Conservation (phyloP, 2,888 invertebrate species). For the Ommatoiulus sabulosus region DNA sequence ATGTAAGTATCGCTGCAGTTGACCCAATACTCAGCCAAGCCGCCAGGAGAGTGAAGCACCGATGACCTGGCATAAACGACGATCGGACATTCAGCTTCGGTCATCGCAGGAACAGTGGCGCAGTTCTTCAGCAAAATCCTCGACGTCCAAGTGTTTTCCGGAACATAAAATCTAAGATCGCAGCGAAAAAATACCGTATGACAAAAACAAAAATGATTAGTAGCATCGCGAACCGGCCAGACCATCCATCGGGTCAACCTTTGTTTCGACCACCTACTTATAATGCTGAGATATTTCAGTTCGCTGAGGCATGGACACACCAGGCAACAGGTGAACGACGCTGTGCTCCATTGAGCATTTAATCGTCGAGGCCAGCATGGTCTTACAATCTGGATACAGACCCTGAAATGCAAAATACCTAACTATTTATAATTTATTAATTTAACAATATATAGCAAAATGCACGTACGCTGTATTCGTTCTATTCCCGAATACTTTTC, state of each 20-base stretch:
- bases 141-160: slow-evolving; percentile 62
- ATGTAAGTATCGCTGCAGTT: slow-evolving; percentile 60
- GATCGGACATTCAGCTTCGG: slow-evolving; percentile 60
- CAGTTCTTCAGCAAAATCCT: slow-evolving; percentile 61
- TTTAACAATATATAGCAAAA: no score
- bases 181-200: background rate
- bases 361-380: slow-evolving; percentile 62
- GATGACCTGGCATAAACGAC: slow-evolving; percentile 57
- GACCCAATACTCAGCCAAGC: slow-evolving; percentile 47
- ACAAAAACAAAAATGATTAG: background rate
- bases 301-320: slow-evolving; percentile 62
- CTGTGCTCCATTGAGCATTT: slow-evolving; percentile 61
- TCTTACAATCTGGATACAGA: slow-evolving; percentile 62
- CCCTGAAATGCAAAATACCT: slow-evolving; percentile 58
- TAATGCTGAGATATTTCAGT: slow-evolving; percentile 61
- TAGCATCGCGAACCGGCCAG: background rate
- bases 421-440: no score
- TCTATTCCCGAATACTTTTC: background rate
- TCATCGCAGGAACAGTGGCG: slow-evolving; percentile 53
- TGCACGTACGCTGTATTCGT: no score
- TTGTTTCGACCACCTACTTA: slow-evolving; percentile 60
- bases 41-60: slow-evolving; percentile 47
- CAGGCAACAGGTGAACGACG: slow-evolving; percentile 63
- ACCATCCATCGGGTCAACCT: background rate
- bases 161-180: slow-evolving; percentile 63